Conservation (phyloP, 64 coral and sea anemone genomes). For the Astreopora myriophthalma region DNA sequence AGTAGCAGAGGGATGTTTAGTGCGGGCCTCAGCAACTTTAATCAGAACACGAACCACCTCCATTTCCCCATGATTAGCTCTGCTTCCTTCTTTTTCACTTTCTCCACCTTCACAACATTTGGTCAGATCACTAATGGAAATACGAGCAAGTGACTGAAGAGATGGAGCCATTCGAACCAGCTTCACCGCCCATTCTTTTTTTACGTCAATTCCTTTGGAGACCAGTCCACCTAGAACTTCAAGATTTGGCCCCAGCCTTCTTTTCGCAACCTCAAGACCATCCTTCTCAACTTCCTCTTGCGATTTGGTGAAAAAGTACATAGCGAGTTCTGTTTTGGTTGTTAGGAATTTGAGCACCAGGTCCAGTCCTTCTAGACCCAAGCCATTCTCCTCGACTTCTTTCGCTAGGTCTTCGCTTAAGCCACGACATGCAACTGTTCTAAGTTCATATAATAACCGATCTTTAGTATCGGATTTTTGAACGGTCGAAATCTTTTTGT, state of each 20-base stretch:
- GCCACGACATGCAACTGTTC: background rate
- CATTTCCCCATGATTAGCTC: constrained; percentile 22
- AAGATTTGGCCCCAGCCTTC: background rate
- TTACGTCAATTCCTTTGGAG: background rate
- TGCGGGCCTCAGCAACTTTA: background rate
- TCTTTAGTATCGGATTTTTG: background rate
- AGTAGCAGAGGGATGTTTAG: background rate
- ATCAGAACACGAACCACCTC: background rate
- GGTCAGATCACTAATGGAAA: background rate
- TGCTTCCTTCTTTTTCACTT: background rate
- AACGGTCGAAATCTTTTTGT: background rate
- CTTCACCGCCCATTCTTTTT: background rate
- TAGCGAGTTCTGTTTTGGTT: background rate
- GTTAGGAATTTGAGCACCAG: constrained; percentile 33
- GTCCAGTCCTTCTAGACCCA: constrained; percentile 4
- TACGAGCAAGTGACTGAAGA: background rate
- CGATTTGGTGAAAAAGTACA: background rate
- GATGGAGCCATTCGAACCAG: background rate
- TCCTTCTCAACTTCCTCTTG: background rate
- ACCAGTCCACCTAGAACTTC: background rate
- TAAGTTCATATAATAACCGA: background rate
- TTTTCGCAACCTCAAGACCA: background rate
- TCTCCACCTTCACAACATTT: background rate
- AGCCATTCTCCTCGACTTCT: constrained; percentile 1
- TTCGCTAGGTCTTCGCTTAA: background rate